phyloP scores from a whole-genome alignment of 2,797 vertebrate species.

The Myotis planiceps region DNA sequence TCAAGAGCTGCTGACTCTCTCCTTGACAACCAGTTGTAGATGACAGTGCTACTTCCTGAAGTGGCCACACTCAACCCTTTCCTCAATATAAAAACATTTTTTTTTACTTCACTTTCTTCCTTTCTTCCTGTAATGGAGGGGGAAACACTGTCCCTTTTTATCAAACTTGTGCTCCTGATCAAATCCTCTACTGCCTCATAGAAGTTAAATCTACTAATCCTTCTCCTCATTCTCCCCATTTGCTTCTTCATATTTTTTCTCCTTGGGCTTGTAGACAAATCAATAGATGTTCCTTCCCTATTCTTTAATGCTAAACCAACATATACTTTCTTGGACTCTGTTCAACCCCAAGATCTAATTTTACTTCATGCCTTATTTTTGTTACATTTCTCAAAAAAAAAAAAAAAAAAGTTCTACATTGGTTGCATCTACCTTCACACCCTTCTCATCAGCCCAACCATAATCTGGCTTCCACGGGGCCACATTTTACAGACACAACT shows the following conservation, averaged over 20 bases:
- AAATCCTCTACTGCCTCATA: neutral
- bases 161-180: neutral
- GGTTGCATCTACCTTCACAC: neutral
- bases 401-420: neutral
- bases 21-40: neutral
- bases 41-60: neutral
- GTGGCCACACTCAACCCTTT: neutral
- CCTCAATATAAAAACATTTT: neutral
- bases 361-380: slow-evolving; percentile 32
- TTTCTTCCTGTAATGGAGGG: neutral
- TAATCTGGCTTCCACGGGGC: neutral
- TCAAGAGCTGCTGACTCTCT: neutral
- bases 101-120: neutral
- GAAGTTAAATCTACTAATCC: neutral
- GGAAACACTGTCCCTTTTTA: neutral
- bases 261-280: neutral
- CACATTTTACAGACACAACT: neutral
- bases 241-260: neutral
- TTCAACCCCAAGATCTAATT: neutral
- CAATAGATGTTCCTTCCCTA: neutral
- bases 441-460: neutral
- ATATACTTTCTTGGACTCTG: neutral
- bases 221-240: neutral
- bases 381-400: neutral
- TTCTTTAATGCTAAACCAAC: neutral